A percentile compares a stretch with the other conserved stretches of the same genome.
phyloP scores from a whole-genome alignment of 2,888 invertebrate species.

The Drosophila rubida region DNA sequence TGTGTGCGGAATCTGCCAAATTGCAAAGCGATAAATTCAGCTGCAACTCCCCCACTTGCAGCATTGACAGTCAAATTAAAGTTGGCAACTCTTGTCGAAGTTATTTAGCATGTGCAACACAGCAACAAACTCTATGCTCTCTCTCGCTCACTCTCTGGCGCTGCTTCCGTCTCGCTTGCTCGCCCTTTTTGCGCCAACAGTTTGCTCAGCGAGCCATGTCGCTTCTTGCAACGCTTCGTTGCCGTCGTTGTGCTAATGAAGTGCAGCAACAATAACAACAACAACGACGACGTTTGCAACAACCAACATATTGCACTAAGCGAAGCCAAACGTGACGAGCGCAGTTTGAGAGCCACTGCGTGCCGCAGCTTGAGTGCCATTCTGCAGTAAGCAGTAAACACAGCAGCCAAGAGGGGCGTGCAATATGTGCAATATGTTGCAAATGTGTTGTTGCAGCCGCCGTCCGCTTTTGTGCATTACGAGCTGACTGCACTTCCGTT shows the following conservation, averaged over 20 bases:
- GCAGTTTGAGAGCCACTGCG: constrained; percentile 31
- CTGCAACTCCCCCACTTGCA: constrained; percentile 23
- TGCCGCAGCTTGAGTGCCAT: constrained; percentile 17
- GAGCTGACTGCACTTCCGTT: constrained; percentile 26
- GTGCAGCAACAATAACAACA: constrained; percentile 60
- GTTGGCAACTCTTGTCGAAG: constrained; percentile 47
- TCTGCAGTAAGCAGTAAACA: constrained; percentile 2
- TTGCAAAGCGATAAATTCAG: constrained; percentile 65
- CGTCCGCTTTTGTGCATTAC: constrained; percentile 5
- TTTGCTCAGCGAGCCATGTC: constrained; percentile 69
- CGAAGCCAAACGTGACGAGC: constrained; percentile 22
- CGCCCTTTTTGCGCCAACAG: constrained; percentile 33
- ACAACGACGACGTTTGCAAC: constrained; percentile 35
- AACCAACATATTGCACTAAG: constrained; percentile 25
- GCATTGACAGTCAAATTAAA: constrained; percentile 71
- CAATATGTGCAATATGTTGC: constrained; percentile 8
- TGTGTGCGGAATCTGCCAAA: constrained; percentile 50
- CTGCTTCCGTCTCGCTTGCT: constrained; percentile 8
- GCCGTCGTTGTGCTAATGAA: constrained; percentile 71
- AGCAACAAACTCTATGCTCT: constrained; percentile 23
- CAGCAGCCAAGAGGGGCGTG: constrained; percentile 1
- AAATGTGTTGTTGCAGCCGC: constrained; percentile 10
- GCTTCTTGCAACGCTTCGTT: constrained; percentile 70
- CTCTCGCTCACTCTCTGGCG: constrained; percentile 3
- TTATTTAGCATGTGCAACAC: constrained; percentile 49